A percentile compares a stretch with the other conserved stretches of the same genome.
phyloP scores from a whole-genome alignment of 2,888 invertebrate genomes.

The Tetheella fluctuosa region DNA sequence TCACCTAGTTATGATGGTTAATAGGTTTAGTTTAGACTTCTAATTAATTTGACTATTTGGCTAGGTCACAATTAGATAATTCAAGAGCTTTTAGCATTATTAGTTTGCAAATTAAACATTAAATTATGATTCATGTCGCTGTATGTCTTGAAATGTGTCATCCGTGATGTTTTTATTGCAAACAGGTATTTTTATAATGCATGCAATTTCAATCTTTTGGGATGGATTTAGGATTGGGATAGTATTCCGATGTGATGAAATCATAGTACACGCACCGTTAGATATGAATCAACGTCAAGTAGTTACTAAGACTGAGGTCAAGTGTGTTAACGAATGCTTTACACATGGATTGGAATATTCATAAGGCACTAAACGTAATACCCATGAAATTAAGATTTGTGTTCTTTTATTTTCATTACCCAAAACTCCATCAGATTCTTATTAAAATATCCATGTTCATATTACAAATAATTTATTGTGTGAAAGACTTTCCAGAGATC shows the following conservation, averaged over 20 bases:
- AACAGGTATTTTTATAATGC: background rate
- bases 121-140: background rate
- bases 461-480: slow-evolving; percentile 7
- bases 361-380: slow-evolving; percentile 46
- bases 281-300: slow-evolving; percentile 61
- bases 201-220: slow-evolving; percentile 24
- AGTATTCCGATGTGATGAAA: slow-evolving; percentile 34
- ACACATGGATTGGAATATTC: slow-evolving; percentile 46
- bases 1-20: too few relatives aligned
- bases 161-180: background rate
- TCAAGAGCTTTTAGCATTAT: background rate
- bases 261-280: slow-evolving; percentile 44
- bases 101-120: background rate
- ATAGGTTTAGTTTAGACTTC: too few relatives aligned
- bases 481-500: slow-evolving; percentile 22
- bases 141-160: background rate
- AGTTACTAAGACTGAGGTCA: slow-evolving; percentile 38
- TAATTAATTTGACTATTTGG: background rate
- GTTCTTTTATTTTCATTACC: slow-evolving; percentile 22
- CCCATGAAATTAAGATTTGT: slow-evolving; percentile 54
- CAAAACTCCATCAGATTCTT: background rate
- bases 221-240: slow-evolving; percentile 10
- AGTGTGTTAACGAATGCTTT: slow-evolving; percentile 60
- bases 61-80: too few relatives aligned
- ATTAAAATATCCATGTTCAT: slow-evolving; percentile 3